These are phyloP conservation scores for Sylvilagus bachmani DNA, from an alignment of 2,113 vertebrate species.

Conservation along the genomic window DNA sequence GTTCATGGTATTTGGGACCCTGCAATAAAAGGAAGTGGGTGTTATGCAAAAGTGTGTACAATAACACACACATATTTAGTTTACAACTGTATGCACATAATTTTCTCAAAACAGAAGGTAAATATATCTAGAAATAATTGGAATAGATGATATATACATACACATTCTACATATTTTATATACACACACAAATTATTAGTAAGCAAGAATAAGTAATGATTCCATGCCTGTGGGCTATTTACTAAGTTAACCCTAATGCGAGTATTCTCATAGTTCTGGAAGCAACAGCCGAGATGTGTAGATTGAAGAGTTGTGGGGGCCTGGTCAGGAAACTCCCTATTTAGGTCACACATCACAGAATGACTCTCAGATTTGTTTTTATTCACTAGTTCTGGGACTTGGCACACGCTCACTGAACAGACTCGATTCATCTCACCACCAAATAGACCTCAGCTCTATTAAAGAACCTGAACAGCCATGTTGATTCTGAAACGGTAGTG, in stretches of 20 bases:
- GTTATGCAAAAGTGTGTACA: conserved; percentile 51
- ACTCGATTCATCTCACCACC: neutral
- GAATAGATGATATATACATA: neutral
- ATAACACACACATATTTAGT: neutral
- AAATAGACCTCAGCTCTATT: neutral
- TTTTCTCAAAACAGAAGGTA: conserved; percentile 40
- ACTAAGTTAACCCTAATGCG: neutral
- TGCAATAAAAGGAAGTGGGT: neutral
- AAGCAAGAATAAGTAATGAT: conserved; percentile 37
- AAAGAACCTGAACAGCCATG: neutral
- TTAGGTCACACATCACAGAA: conserved; percentile 36
- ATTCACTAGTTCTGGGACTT: conserved; percentile 6
- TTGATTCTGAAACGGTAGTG: neutral
- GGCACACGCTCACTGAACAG: conserved; percentile 11
- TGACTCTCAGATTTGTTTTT: conserved; percentile 48
- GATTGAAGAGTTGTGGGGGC: neutral
- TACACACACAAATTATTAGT: neutral
- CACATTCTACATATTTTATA: neutral
- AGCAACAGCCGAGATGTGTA: neutral
- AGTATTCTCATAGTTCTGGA: conserved; percentile 6
- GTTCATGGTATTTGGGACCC: neutral
- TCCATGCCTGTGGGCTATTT: neutral
- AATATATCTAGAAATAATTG: neutral
- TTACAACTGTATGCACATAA: neutral
- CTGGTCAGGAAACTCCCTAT: neutral